Conservation (phyloP, 2,888 invertebrate genomes). For the Congeria kusceri region DNA sequence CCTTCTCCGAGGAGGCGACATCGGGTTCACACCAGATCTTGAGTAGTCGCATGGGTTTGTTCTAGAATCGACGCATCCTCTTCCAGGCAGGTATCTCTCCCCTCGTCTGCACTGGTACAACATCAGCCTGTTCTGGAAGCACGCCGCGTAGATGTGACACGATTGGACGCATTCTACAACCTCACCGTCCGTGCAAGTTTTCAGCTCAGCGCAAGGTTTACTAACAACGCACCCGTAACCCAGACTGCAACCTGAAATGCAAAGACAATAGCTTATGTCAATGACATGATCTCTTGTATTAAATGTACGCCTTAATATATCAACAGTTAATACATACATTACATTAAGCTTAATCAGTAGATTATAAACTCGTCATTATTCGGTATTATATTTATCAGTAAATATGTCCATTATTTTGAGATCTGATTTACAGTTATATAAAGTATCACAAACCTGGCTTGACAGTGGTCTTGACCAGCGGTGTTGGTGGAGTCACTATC, state of each 20-base stretch:
- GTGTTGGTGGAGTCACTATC: slow-evolving; percentile 2
- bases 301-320: no score
- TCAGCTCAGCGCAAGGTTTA: slow-evolving; percentile 42
- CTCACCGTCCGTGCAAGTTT: slow-evolving; percentile 21
- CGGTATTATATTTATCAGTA: no score
- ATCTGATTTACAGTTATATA: not conserved
- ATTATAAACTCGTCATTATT: no score
- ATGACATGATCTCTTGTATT: no score
- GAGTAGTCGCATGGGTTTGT: slow-evolving; percentile 41
- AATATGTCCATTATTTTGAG: no score
- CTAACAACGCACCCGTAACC: slow-evolving; percentile 51
- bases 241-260: slow-evolving; percentile 58
- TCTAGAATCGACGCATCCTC: slow-evolving; percentile 41
- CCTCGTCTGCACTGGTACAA: slow-evolving; percentile 58
- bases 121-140: slow-evolving; percentile 47
- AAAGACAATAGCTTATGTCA: no score
- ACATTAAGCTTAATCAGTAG: no score
- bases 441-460: slow-evolving; percentile 27
- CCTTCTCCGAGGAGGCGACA: no score
- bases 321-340: no score
- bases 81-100: slow-evolving; percentile 21
- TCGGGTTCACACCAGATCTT: slow-evolving; percentile 25
- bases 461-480: slow-evolving; percentile 32
- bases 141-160: slow-evolving; percentile 59
- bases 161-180: slow-evolving; percentile 32